Evolutionary conservation across 2,113 vertebrate species (phyloP).

Genomic region (Setophaga coronata): DNA sequence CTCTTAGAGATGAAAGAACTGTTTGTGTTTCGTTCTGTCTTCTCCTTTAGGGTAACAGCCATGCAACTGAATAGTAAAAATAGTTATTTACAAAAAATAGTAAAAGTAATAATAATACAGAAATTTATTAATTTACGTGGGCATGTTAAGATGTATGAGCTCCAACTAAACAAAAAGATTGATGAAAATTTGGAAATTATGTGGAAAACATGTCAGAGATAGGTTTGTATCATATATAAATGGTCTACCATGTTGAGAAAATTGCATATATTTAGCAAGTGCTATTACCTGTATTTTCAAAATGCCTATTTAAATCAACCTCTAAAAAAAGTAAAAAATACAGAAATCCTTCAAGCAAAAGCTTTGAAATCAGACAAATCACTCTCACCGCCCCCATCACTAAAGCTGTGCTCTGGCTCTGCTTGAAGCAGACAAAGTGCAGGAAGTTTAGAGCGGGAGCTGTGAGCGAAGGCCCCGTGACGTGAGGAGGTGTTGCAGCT

Average conservation of each 20-base stretch:
- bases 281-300: background rate
- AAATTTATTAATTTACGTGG: background rate
- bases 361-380: slow-evolving; percentile 9
- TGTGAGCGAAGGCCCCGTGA: slow-evolving; percentile 10
- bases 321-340: background rate
- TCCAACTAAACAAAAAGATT: background rate
- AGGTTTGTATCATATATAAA: background rate
- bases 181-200: background rate
- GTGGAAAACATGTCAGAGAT: background rate
- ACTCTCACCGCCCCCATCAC: background rate
- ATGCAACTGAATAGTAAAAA: background rate
- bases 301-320: background rate
- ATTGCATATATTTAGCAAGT: background rate
- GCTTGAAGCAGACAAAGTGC: slow-evolving; percentile 16
- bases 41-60: background rate
- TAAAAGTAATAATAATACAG: background rate
- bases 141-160: background rate
- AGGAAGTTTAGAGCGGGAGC: slow-evolving; percentile 17
- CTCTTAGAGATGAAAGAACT: background rate
- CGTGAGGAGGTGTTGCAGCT: background rate
- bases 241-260: background rate
- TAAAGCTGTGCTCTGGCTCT: background rate
- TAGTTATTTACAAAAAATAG: background rate
- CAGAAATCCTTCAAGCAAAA: background rate
- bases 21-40: background rate